Evolutionary conservation across 37 sponge, comb jelly and placozoan genomes (phyloP), one percentile per base, ranked within the genome.

Genomic region (Theonella swinhoei): DNA sequence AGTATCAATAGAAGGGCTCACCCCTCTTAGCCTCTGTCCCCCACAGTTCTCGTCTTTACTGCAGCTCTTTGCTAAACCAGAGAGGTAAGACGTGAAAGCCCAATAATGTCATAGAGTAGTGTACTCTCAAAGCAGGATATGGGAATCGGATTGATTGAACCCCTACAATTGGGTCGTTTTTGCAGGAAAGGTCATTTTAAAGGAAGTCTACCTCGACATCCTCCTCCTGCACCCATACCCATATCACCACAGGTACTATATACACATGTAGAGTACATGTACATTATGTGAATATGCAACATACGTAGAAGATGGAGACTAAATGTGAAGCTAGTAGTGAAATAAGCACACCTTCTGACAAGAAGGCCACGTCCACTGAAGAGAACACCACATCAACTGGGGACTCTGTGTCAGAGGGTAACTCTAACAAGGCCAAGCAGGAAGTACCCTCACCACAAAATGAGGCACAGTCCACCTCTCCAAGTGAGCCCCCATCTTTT

Each of bases 1-100:
- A 23, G 72, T 60, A 30, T 85, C 88, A 74, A 25, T 68, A 35
- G 76, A 68, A 67, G 91, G 91, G 30, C 73, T 83, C 33, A 85
- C 76, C 20, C 91, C 95, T 22, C 33, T 88, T 0, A 71, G 77
- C 22, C 25, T 88, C 25, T 78, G 89, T 37, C 42, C 87, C 24
- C 64, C 80, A 66, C 83, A 85, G 22, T 36, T 54, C 24, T 64
- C 70, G 0, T 23, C 73, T 25, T 76, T 74, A 1, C 1, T 90
- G 30, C 3, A 22, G 26, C 4, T 20, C 62, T 85, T 77, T 77
- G 22, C 33, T 1, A 36, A 35, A 47, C 54, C 54, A 17, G 54
- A 47, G 14, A 47, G 54, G 54, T 47, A 47, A 7, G n/a, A n/a
- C n/a, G n/a, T n/a, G n/a, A n/a, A n/a, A n/a, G n/a, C n/a, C n/a